Evolutionary conservation across 92 coral and sea anemone genomes (phyloP).

Genomic region (Epizoanthus stellaris): DNA sequence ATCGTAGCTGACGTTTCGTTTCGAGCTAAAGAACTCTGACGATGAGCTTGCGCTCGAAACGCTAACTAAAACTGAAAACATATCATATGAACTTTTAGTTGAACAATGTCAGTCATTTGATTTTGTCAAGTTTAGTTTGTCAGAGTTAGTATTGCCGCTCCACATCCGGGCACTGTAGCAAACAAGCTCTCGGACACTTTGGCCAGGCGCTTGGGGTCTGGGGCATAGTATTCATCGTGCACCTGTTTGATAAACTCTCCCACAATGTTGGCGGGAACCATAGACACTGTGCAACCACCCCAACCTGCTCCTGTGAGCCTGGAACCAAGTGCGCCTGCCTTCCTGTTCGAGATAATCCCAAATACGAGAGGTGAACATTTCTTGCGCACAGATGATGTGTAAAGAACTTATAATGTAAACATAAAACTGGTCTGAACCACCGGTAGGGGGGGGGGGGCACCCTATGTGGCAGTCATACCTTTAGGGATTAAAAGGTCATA

Average conservation of each 20-base stretch:
- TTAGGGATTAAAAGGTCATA: too few species aligned
- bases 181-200: slow-evolving; percentile 87
- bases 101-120: background rate
- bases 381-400: too few species aligned
- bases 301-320: slow-evolving; percentile 99
- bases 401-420: too few species aligned
- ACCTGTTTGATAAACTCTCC: slow-evolving; percentile 81
- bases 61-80: too few species aligned
- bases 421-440: too few species aligned
- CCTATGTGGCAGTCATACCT: too few species aligned
- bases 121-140: slow-evolving; percentile 18
- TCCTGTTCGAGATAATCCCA: slow-evolving; percentile 45
- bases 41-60: too few species aligned
- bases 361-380: background rate
- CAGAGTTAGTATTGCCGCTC: slow-evolving; percentile 80
- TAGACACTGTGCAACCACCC: slow-evolving; percentile 99
- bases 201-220: slow-evolving; percentile 72
- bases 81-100: too few species aligned
- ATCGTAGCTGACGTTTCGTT: too few species aligned
- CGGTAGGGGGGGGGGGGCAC: too few species aligned
- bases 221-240: slow-evolving; percentile 83
- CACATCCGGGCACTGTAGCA: slow-evolving; percentile 96
- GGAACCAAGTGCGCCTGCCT: slow-evolving; percentile 98
- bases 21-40: too few species aligned
- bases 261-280: slow-evolving; percentile 86